Base-by-base conservation (phyloP, 37 sponge, comb jelly and placozoan genomes). In the Dysidea cf. avara region DNA sequence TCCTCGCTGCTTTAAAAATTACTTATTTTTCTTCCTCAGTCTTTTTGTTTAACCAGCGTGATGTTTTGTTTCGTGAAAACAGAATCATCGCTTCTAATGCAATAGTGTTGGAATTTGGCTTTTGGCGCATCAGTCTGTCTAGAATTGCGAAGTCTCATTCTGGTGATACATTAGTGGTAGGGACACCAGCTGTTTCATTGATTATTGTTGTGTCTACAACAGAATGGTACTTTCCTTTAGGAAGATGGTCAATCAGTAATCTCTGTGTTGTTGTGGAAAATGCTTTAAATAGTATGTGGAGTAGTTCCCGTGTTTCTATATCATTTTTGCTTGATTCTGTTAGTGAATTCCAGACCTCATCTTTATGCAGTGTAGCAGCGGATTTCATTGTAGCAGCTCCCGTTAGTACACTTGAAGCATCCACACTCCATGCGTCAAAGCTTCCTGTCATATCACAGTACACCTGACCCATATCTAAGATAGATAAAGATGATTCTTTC, bases 361-460 rank as follows among this genome's bases (percentile, higher is more conserved):
- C 46, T 43, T 43, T 43, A 43, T 43, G 46, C 9, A 43, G 7
- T 43, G 46, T 12, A 43, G 7, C 46, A 12, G 46, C 46, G 5
- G 46, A 43, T 43, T 28, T 21, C 24, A 67, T 7, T 5, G 16
- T 3, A 22, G 62, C 79, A 58, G 4, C 32, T 28, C 53, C 53
- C 37, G 35, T 49, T 5, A 68, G 38, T 12, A 69, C 22, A 47
- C 9, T 9, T 14, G 18, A 21, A 18, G 79, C 57, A 58, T 77
- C 68, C 16, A 37, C 18, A 77, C 68, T 35, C 78, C 78, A 77
- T 5, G 20, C 18, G 12, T 77, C 78, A 77, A 77, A 77, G 9
- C 40, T 79, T 53, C 22, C 63, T 63, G 55, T 68, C 48, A 79
- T 35, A n/a, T 79, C 61, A 46, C 50, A 47, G 51, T 79, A 79